Evolutionary conservation across 2,888 invertebrate species (phyloP), one percentile per base, ranked within the genome.

Genomic region (Drosophila suboccidentalis): DNA sequence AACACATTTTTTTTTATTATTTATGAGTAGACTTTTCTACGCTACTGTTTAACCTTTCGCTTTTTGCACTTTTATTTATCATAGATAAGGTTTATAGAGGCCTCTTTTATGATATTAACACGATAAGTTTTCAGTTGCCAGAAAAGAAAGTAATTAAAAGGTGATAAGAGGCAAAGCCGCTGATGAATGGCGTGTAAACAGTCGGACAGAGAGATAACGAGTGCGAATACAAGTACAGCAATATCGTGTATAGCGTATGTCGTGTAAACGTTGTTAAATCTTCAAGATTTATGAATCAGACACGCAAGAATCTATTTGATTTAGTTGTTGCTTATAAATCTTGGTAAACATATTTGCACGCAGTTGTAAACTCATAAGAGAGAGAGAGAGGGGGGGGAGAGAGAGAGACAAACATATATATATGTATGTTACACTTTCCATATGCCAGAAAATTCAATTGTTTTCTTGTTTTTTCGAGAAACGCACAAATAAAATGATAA

Each of bases 401-500:
- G 22, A 22, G 22, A 36, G n/a, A 39, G n/a, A 39, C 9, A 44
- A 2, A 32, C 10, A 29, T 29, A 29, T 36, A 41, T 6, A 64
- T 9, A 43, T 4, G 43, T 4, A 67, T 4, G 5, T 26, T 26
- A 50, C 17, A 60, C 36, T 41, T 6, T 34, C 22, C 49, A 49
- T 82, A 75, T 83, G 81, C 66, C 70, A 68, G 66, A 78, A 74
- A 74, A 76, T 72, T 75, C 29, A 72, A 73, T 69, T 77, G 36
- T 63, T 63, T 67, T 55, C 58, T 41, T 53, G 19, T 67, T 49
- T 53, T 50, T 51, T 60, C 44, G 38, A 62, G 50, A 55, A 73
- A 71, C 70, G 73, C 73, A 71, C 82, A 78, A 81, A 84, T 67
- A 71, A 84, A 78, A 73, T 67, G 79, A 82, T 84, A 84, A 81